Percentiles rank a stretch among this genome's conserved stretches.
These are phyloP conservation scores for Pterobdella sp. DNA, from an alignment of 2,888 invertebrate species.

Conservation along the genomic window DNA sequence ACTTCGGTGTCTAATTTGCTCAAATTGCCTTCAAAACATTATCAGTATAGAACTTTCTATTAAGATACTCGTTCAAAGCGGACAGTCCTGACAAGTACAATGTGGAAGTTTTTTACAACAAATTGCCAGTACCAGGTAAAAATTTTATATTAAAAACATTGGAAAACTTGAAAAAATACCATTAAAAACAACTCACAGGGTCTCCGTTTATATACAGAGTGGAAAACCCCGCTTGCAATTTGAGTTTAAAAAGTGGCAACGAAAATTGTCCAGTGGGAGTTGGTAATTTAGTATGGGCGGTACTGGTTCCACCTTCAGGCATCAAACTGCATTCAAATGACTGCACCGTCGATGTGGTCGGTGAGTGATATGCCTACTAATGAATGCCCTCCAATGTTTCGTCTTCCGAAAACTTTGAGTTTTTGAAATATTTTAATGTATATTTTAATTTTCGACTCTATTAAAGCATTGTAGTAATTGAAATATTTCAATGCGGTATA, in stretches of 20 bases:
- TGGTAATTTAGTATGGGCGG: slow-evolving; percentile 25
- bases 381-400: no score
- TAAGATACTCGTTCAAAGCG: slow-evolving; percentile 2
- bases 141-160: neutral
- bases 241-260: slow-evolving; percentile 29
- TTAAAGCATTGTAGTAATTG: no score
- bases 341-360: slow-evolving; percentile 23
- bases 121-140: slow-evolving; percentile 18
- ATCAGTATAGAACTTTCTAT: neutral
- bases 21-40: no score
- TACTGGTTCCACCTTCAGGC: slow-evolving; percentile 22
- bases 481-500: no score
- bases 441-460: no score
- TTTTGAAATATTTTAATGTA: no score
- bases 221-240: slow-evolving; percentile 30
- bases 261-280: slow-evolving; percentile 18
- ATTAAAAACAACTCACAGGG: slow-evolving; percentile 9
- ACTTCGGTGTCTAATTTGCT: neutral
- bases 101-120: slow-evolving; percentile 19
- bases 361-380: slow-evolving; percentile 21
- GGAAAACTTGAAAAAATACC: neutral
- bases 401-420: no score
- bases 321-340: slow-evolving; percentile 26
- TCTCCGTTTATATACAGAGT: slow-evolving; percentile 30
- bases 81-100: slow-evolving; percentile 11